Evolutionary conservation across 2,888 invertebrate genomes (phyloP).

Genomic region (Netelia fuscicornis): DNA sequence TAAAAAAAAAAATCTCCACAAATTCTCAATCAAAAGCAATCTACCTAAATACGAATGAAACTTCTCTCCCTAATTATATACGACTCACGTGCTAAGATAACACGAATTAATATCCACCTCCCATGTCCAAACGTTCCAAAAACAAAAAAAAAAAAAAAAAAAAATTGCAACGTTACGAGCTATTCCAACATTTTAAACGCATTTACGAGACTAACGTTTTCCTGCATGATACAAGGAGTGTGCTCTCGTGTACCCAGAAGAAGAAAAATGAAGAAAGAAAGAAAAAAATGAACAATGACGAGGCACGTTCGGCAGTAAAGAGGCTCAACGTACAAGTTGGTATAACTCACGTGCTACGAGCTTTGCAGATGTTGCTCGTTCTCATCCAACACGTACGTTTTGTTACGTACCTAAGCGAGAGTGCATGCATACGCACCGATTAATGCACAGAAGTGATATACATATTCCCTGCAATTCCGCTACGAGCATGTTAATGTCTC

Average conservation of each 20-base stretch:
- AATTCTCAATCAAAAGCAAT: constrained; percentile 30
- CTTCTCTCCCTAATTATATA: constrained; percentile 47
- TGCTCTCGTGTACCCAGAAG: constrained; percentile 21
- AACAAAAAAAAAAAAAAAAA: background rate
- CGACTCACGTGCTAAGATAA: constrained; percentile 49
- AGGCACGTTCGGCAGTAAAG: constrained; percentile 67
- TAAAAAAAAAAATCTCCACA: constrained; percentile 2
- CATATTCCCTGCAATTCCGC: constrained; percentile 37
- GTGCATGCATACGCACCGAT: constrained; percentile 36
- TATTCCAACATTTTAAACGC: constrained; percentile 53
- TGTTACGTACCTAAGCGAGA: constrained; percentile 43
- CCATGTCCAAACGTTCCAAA: constrained; percentile 40
- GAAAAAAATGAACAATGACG: constrained; percentile 69
- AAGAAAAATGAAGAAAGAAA: background rate
- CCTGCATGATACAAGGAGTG: constrained; percentile 31
- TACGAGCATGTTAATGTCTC: constrained; percentile 21
- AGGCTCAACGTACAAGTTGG: constrained; percentile 51
- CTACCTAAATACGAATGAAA: constrained; percentile 42
- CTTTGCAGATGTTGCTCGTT: constrained; percentile 58
- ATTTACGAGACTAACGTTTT: constrained; percentile 53
- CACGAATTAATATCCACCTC: constrained; percentile 17
- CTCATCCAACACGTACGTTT: constrained; percentile 45
- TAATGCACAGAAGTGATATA: constrained; percentile 40
- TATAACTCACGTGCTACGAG: constrained; percentile 53
- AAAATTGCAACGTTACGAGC: constrained; percentile 32